Evolutionary conservation across 2,888 invertebrate species (phyloP).

Genomic region (Pristionchus entomophagus): DNA sequence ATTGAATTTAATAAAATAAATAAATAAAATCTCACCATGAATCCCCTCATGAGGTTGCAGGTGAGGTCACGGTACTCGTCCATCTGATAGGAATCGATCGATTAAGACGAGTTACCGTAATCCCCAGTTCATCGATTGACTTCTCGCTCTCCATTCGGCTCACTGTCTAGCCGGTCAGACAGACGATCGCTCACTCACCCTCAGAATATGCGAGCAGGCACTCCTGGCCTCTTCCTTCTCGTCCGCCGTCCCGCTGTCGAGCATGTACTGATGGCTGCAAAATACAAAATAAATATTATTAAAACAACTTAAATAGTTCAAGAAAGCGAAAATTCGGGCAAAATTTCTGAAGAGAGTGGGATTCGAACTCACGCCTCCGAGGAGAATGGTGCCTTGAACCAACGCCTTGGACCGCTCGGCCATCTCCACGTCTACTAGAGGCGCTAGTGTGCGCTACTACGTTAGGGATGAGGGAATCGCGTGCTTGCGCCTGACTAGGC

Average conservation of each 20-base stretch:
- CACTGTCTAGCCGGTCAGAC: too few species aligned
- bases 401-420: constrained; percentile 91
- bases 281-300: not conserved
- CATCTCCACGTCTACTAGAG: constrained; percentile 76
- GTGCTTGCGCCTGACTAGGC: not conserved
- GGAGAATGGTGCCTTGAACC: constrained; percentile 92
- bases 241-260: constrained; percentile 49
- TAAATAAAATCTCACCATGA: constrained; percentile 55
- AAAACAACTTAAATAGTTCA: not conserved
- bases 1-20: not conserved
- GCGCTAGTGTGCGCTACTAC: not conserved
- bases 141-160: constrained; percentile 52
- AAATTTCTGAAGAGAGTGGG: constrained; percentile 79
- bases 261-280: constrained; percentile 54
- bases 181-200: too few species aligned
- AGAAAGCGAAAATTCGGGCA: not conserved
- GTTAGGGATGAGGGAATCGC: not conserved
- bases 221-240: constrained; percentile 56
- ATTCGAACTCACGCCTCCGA: constrained; percentile 89
- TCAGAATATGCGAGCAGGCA: not conserved
- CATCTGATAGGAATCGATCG: constrained; percentile 47
- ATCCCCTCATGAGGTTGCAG: constrained; percentile 56
- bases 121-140: constrained; percentile 47
- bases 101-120: not conserved
- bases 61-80: constrained; percentile 72